Evolutionary conservation across 2,888 invertebrate genomes (phyloP).

Genomic region (Pediacus dermestoides): DNA sequence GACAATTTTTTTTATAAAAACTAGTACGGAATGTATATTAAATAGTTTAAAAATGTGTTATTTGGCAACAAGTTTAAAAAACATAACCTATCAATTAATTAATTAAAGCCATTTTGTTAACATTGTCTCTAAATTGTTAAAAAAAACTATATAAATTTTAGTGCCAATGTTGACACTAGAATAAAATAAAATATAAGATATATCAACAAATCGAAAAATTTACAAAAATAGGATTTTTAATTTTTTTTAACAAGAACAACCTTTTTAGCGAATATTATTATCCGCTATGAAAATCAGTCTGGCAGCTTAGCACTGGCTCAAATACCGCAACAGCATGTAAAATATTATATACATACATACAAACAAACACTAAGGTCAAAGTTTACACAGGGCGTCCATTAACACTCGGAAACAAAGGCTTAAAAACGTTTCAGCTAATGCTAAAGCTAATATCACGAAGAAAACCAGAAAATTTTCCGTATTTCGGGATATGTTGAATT

Average conservation of each 20-base stretch:
- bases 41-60: slow-evolving; percentile 50
- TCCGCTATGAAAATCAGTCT: slow-evolving; percentile 36
- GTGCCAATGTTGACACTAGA: too few relatives aligned
- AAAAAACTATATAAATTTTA: slow-evolving; percentile 27
- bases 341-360: slow-evolving; percentile 3
- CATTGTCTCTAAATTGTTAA: slow-evolving; percentile 40
- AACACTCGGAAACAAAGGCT: too few relatives aligned
- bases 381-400: too few relatives aligned
- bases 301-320: slow-evolving; percentile 33
- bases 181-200: slow-evolving; percentile 45
- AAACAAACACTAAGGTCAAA: too few relatives aligned
- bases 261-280: slow-evolving; percentile 14
- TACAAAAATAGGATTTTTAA: slow-evolving; percentile 46
- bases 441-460: too few relatives aligned
- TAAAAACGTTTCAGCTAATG: too few relatives aligned
- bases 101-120: slow-evolving; percentile 49
- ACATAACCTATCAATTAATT: slow-evolving; percentile 39
- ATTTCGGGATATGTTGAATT: too few relatives aligned
- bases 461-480: too few relatives aligned
- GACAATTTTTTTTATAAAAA: slow-evolving; percentile 38
- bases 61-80: slow-evolving; percentile 51
- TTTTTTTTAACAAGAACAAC: slow-evolving; percentile 21
- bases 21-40: slow-evolving; percentile 50
- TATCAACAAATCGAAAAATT: slow-evolving; percentile 34
- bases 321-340: too few relatives aligned